Evolutionary conservation across 2,888 invertebrate species (phyloP), one percentile per base, ranked within the genome.

Genomic region (Himalopsyche anomala): DNA sequence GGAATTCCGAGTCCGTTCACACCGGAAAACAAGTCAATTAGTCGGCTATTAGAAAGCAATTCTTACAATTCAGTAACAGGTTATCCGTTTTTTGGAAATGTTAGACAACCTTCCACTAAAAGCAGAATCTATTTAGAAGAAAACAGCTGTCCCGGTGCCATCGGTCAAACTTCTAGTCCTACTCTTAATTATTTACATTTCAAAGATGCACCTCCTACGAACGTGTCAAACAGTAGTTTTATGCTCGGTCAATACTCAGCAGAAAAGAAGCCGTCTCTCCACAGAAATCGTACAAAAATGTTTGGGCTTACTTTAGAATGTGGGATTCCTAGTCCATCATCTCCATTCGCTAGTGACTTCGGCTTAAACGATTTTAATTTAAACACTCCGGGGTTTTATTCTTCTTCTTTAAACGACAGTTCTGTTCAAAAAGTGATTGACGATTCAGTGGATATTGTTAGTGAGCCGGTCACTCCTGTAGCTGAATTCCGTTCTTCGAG

Each of bases 241-340:
- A 92, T 91, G 90, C 90, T 91, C 0, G 90, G 91, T 51, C 91
- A 91, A 83, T 89, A 89, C 15, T 84, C 87, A 8, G 36, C 90
- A 42, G 89, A 89, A 28, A 91, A 91, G 82, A 91, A 91, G 5
- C 89, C 83, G 84, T 88, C 79, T 84, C 86, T 69, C 81, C 86
- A 3, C 83, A 86, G 54, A 81, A 91, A 90, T 86, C 90, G 90
- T 83, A 91, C 92, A 0, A 90, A 91, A 88, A 92, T 92, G 2
- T 93, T 93, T 87, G 93, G 93, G 5, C 89, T 93, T 11, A 93
- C 92, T 11, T 90, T 93, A 86, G 92, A 93, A 88, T 92, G 92
- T 86, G 94, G 93, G 1, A 93, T 93, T 81, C 93, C 93, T 4
- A 94, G 94, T 90, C 94, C 94, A 0, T 92, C 93, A 5, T 93